phyloP scores from a whole-genome alignment of 2,888 invertebrate species.

The Amphipyra berbera region DNA sequence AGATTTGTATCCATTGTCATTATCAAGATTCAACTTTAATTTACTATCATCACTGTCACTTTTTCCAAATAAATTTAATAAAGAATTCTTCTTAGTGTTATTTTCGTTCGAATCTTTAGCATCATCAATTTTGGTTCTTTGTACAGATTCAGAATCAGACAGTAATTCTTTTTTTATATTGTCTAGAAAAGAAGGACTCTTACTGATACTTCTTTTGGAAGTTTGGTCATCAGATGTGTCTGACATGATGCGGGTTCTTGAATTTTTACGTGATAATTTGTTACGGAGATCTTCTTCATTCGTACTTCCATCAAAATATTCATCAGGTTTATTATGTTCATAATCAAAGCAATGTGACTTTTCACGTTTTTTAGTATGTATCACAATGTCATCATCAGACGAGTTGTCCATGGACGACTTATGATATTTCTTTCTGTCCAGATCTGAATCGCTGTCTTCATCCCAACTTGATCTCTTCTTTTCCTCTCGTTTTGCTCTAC shows the following conservation, averaged over 20 bases:
- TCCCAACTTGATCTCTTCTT: conserved; percentile 97
- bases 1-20: conserved; percentile 77
- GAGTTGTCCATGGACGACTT: conserved; percentile 88
- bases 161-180: conserved; percentile 91
- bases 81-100: conserved; percentile 78
- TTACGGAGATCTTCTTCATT: conserved; percentile 87
- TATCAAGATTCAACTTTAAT: conserved; percentile 77
- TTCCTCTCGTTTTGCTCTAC: conserved; percentile 95
- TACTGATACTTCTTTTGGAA: conserved; percentile 87
- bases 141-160: conserved; percentile 79
- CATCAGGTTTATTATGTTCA: conserved; percentile 85
- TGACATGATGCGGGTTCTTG: conserved; percentile 93
- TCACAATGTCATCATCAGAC: conserved; percentile 85
- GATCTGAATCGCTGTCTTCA: conserved; percentile 94
- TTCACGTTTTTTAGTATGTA: conserved; percentile 86
- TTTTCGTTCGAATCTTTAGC: conserved; percentile 70
- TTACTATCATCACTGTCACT: conserved; percentile 86
- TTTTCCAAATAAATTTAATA: conserved; percentile 83
- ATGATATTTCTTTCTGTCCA: conserved; percentile 80
- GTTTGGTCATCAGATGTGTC: conserved; percentile 94
- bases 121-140: conserved; percentile 67
- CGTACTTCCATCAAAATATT: conserved; percentile 84
- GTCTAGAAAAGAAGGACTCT: conserved; percentile 73
- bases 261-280: conserved; percentile 92
- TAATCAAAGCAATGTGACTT: conserved; percentile 84